Conservation (phyloP, 2,797 vertebrate species). For the Sebastes alutus region DNA sequence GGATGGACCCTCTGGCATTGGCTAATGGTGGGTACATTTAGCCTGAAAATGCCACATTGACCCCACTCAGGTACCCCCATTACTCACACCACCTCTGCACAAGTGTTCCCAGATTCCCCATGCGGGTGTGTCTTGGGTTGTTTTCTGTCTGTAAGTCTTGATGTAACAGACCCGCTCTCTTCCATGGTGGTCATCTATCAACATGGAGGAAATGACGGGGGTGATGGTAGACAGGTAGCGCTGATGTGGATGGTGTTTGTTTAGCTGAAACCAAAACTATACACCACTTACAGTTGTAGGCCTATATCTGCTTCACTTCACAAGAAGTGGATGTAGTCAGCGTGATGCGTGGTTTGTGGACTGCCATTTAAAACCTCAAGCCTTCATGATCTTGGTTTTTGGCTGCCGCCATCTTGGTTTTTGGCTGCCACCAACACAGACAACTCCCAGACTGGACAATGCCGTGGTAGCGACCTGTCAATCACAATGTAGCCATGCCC, state of each 20-base stretch:
- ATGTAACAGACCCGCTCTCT: background rate
- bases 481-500: too few species aligned
- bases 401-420: accelerated
- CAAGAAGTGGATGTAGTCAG: background rate
- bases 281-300: background rate
- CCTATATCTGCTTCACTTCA: background rate
- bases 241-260: background rate
- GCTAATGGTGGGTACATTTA: conserved; percentile 64
- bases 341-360: background rate
- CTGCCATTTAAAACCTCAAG: background rate
- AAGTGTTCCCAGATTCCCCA: conserved; percentile 21
- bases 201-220: conserved; percentile 4
- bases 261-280: background rate
- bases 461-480: too few species aligned
- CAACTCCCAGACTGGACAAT: too few species aligned
- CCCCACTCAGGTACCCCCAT: conserved; percentile 56
- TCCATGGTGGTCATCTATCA: conserved; percentile 22
- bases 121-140: background rate
- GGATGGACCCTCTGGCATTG: conserved; percentile 43
- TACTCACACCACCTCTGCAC: conserved; percentile 55
- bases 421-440: too few species aligned
- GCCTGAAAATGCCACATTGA: conserved; percentile 67
- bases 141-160: conserved; percentile 15
- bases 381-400: too few species aligned
- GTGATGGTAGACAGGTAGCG: background rate